Base-by-base conservation (phyloP, 2,888 invertebrate genomes). In the Deilephila porcellus region DNA sequence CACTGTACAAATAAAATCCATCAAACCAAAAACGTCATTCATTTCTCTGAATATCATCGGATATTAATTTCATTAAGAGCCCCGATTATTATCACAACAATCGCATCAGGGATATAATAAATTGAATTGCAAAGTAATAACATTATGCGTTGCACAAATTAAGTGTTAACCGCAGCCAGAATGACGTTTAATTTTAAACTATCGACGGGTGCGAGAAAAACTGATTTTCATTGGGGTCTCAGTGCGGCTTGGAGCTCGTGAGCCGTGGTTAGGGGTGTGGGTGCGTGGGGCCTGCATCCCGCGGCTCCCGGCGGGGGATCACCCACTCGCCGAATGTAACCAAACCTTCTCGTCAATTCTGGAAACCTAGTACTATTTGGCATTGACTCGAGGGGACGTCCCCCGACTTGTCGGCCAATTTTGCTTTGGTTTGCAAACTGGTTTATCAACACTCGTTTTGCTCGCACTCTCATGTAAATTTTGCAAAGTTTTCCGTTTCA, bases 131-230 rank as follows among this genome's bases (percentile, higher is more conserved):
- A 84, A 91, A 91, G 89, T 92, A 91, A 93, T 91, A 90, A 87
- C 87, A 91, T 91, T 89, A 90, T 90, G 88, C 88, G 88, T 90
- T 89, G 90, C 80, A 90, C 91, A 91, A 91, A 93, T 93, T 92
- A 93, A 92, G 90, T 90, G 91, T 87, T 90, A 90, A 93, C 93
- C 94, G 89, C 94, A 91, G 82, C 85, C 86, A 81, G 91, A 90
- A 91, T 93, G 93, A 92, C 92, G 88, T 94, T 93, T 93, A 93
- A 94, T 94, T 94, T 93, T 90, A 93, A 91, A 91, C 90, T 90
- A 91, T 92, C 86, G 90, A 90, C 87, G 86, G 87, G 88, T 81
- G 89, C 79, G 89, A 90, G 90, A 91, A 93, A 93, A 92, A 90
- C 90, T 90, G 90, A 89, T 91, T 92, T 91, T 90, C 87, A 90